These are phyloP conservation scores for Melitaea athalia DNA, from an alignment of 2,888 invertebrate species.

Conservation along the genomic window DNA sequence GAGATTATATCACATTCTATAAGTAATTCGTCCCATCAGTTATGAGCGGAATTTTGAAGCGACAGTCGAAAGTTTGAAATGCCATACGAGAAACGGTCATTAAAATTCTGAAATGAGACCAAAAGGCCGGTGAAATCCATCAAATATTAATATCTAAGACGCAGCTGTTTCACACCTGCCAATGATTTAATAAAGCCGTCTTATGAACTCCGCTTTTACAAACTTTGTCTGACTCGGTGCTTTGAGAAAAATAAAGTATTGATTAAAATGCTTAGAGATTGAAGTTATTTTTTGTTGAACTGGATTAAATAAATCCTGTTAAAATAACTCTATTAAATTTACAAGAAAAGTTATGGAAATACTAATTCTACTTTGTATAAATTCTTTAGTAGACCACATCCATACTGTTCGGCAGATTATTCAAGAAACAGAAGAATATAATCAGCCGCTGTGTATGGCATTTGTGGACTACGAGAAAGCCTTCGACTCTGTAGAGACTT, in stretches of 20 bases:
- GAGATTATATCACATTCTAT: slow-evolving; percentile 51
- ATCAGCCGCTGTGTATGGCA: too few relatives aligned
- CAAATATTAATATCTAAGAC: slow-evolving; percentile 72
- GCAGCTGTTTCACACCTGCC: slow-evolving; percentile 74
- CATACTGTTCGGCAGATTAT: too few relatives aligned
- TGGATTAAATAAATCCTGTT: not conserved
- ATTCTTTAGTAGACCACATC: too few relatives aligned
- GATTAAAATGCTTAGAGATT: slow-evolving; percentile 20
- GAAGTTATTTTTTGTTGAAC: not conserved
- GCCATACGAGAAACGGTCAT: slow-evolving; percentile 46
- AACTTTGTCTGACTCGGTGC: slow-evolving; percentile 46
- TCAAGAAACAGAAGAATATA: too few relatives aligned
- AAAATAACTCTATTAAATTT: not conserved
- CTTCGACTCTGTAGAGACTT: too few relatives aligned
- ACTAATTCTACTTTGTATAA: not conserved
- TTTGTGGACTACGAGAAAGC: too few relatives aligned
- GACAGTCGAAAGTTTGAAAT: slow-evolving; percentile 18
- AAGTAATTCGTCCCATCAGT: slow-evolving; percentile 64
- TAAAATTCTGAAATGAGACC: slow-evolving; percentile 57
- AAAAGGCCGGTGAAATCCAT: slow-evolving; percentile 59
- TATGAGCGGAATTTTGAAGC: slow-evolving; percentile 60
- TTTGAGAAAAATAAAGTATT: slow-evolving; percentile 37
- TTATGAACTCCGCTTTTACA: slow-evolving; percentile 73
- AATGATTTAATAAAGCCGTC: slow-evolving; percentile 72
- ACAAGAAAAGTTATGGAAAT: not conserved